These are phyloP conservation scores for Caenorhabditis sp. DNA, from an alignment of 2,888 invertebrate genomes.

Conservation along the genomic window DNA sequence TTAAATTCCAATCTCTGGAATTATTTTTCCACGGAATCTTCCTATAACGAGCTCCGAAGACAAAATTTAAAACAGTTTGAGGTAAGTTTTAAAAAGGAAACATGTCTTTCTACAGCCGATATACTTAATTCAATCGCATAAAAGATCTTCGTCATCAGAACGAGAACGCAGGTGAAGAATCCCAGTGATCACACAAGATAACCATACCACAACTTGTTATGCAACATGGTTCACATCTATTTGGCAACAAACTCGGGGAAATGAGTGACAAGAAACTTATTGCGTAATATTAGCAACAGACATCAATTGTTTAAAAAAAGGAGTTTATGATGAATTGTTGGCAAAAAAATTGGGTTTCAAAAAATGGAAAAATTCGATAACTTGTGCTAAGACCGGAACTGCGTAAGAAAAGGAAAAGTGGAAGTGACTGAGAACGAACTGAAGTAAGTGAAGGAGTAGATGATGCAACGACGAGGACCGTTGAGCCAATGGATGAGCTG, in stretches of 20 bases:
- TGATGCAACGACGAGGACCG: constrained; percentile 36
- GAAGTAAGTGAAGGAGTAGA: neutral
- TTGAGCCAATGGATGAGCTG: constrained; percentile 67
- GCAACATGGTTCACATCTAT: neutral
- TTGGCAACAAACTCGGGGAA: neutral
- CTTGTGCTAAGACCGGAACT: constrained; percentile 7
- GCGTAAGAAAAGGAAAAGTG: neutral
- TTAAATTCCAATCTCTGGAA: neutral
- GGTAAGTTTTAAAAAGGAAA: no score
- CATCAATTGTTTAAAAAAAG: no score
- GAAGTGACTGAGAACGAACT: constrained; percentile 10
- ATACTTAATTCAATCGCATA: no score
- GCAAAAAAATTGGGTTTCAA: no score
- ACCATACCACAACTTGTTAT: neutral
- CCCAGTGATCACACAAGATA: neutral
- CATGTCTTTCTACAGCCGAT: no score
- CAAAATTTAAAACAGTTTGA: no score
- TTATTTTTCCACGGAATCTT: no score
- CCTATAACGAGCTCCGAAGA: no score
- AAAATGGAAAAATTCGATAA: no score
- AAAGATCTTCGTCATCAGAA: no score
- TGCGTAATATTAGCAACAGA: constrained; percentile 1
- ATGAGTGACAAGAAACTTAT: constrained; percentile 6
- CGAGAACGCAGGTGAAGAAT: no score
- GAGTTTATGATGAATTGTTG: no score